Evolutionary conservation across 2,797 vertebrate species (phyloP), one percentile per base, ranked within the genome.

Genomic region (Semaprochilodus insignis): DNA sequence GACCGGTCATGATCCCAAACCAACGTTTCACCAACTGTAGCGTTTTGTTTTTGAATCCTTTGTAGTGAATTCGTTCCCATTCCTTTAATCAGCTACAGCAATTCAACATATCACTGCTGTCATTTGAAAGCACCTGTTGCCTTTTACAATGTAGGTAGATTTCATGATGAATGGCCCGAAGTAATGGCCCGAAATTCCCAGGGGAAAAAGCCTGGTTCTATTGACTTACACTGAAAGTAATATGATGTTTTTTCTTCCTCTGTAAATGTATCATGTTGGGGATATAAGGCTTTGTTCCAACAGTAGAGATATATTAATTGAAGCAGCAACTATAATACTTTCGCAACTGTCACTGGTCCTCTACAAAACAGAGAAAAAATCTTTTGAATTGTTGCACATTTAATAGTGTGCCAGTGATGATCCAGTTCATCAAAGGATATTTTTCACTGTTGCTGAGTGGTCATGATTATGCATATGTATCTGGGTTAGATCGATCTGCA

Each of bases 401-500:
- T 65, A 69, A 65, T 65, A 19, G 40, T 23, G 27, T 44, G 27
- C 31, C 34, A 71, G 31, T 54, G 4, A 0, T 27, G 69, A 63
- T 76, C n/a, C 48, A 25, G 55, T 7, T 70, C 36, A 21, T 23
- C 4, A 25, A 66, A 40, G 40, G 11, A 51, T 15, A 71, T 23
- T 71, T 21, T 51, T 23, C 65, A 67, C 65, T 54, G 59, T 63
- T 52, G 71, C 75, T 21, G 48, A 57, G 59, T 54, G 21, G 73
- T 77, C 60, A 77, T 52, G 70, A 81, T 52, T 54, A 70, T 77
- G 74, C 55, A 66, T 78, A 81, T 77, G 78, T 73, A 85, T 81
- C 77, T 87, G 72, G 69, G 77, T 83, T 75, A 78, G 21, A 75
- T 85, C 31, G 57, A 83, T 74, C 57, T 83, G 36, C 71, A 81